Conservation (phyloP, 64 coral and sea anemone genomes). For the Pocillopora damicornis region DNA sequence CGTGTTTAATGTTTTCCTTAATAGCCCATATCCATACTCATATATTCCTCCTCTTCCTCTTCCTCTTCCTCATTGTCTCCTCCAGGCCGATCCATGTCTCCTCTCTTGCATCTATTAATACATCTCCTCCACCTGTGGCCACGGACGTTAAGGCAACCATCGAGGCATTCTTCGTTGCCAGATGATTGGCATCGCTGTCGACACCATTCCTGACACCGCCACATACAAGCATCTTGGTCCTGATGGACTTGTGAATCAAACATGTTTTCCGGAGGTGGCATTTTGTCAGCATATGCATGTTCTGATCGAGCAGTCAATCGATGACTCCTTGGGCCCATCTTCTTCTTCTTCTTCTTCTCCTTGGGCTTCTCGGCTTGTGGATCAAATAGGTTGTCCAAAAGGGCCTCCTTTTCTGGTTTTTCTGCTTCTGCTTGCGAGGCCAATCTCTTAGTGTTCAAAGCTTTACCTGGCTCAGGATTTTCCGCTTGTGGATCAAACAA, state of each 20-base stretch:
- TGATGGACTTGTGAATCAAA: neutral
- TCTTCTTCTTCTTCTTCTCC: neutral
- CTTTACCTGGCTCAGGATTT: neutral
- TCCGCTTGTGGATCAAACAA: slow-evolving; percentile 10
- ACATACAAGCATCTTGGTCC: slow-evolving; percentile 23
- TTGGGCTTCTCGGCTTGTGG: neutral
- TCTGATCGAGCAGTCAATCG: neutral
- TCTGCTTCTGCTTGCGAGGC: neutral
- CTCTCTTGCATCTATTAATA: neutral
- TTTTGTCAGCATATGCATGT: neutral
- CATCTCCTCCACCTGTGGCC: neutral
- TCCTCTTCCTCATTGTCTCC: neutral
- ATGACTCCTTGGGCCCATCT: neutral
- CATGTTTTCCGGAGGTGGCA: neutral
- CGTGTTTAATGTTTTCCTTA: too few species aligned
- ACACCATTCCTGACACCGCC: slow-evolving; percentile 17
- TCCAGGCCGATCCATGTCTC: slow-evolving; percentile 5
- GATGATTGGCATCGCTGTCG: neutral
- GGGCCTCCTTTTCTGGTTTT: neutral
- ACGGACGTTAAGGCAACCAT: neutral
- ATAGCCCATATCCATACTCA: neutral
- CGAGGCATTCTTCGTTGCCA: neutral
- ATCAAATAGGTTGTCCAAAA: neutral
- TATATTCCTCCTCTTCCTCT: neutral
- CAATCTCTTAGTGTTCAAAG: neutral